phyloP scores from a whole-genome alignment of 2,797 vertebrate genomes.

The Sternarchorhynchus goeldii region DNA sequence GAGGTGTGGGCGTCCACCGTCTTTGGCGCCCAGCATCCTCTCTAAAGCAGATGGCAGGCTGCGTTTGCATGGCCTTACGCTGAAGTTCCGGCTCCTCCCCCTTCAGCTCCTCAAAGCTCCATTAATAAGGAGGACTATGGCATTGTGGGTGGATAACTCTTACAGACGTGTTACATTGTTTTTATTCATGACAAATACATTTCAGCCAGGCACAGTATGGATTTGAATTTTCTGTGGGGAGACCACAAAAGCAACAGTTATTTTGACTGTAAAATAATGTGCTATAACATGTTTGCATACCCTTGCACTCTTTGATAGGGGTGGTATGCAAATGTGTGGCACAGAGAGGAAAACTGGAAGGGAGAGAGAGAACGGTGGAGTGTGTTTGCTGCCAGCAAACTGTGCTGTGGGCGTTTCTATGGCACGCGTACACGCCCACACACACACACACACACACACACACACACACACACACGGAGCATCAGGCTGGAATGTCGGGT shows the following conservation, averaged over 20 bases:
- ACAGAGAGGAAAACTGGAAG: not conserved
- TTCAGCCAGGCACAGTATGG: not conserved
- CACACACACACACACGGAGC: conserved; percentile 18
- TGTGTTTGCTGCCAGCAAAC: conserved; percentile 53
- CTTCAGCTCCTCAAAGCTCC: no score
- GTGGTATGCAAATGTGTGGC: not conserved
- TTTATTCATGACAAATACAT: not conserved
- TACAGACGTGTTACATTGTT: not conserved
- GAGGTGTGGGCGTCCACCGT: no score
- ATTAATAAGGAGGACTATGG: no score
- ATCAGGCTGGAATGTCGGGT: conserved; percentile 64
- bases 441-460: conserved; percentile 27
- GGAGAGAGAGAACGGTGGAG: conserved; percentile 37
- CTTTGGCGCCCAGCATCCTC: no score
- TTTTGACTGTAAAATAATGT: conserved; percentile 8
- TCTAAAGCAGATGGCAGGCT: no score
- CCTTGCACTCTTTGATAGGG: not conserved
- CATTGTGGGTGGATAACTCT: not conserved
- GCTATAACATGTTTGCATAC: not conserved
- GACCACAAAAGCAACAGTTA: not conserved
- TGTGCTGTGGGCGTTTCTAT: conserved; percentile 39
- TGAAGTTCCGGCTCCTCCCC: no score
- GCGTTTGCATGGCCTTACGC: no score
- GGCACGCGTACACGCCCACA: conserved; percentile 13
- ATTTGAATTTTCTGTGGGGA: not conserved